These are phyloP conservation scores for Euglossa dilemma DNA, from an alignment of 1,140 invertebrate species.

Conservation along the genomic window DNA sequence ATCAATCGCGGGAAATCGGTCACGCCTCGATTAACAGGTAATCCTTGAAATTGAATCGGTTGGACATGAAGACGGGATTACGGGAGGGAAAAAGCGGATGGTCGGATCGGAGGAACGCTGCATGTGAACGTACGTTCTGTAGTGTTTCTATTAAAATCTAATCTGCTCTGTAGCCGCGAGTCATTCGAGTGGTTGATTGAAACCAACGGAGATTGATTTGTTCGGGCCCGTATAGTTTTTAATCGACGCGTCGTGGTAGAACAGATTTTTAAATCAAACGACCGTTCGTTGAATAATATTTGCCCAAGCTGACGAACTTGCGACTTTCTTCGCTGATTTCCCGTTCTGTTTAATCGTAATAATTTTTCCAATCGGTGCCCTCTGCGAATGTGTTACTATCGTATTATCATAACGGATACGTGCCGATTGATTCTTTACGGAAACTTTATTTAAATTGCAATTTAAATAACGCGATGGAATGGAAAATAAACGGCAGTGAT, in stretches of 20 bases:
- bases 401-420: no score
- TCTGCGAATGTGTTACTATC: no score
- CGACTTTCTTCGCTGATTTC: no score
- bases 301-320: neutral
- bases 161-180: neutral
- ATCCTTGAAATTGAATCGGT: conserved; percentile 29
- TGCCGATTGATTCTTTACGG: no score
- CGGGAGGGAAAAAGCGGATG: neutral
- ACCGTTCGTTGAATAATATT: neutral
- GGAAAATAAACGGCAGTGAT: no score
- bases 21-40: conserved; percentile 32
- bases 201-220: neutral
- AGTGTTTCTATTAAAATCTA: conserved; percentile 16
- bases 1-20: conserved; percentile 27
- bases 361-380: no score
- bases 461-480: no score
- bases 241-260: neutral
- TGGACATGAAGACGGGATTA: neutral
- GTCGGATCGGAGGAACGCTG: conserved; percentile 11
- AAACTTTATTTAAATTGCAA: no score
- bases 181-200: neutral
- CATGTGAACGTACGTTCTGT: neutral
- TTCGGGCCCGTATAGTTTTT: neutral
- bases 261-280: neutral
- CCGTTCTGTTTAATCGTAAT: no score